Evolutionary conservation across 1,140 invertebrate genomes (phyloP), one percentile per base, ranked within the genome.

Genomic region (Drosophila kepulauana): DNA sequence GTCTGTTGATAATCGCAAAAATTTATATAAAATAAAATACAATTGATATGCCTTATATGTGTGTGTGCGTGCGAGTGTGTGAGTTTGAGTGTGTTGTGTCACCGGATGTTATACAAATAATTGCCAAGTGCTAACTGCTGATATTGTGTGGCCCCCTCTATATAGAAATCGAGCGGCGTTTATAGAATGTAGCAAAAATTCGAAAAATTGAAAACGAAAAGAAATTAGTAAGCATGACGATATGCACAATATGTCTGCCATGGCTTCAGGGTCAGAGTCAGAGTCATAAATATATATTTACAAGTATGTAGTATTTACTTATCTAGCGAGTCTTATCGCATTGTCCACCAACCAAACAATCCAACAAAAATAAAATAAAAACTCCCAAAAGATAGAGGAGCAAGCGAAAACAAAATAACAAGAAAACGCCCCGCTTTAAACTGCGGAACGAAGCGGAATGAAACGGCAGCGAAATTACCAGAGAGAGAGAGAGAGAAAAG

Each of bases 21-120:
- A 68, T 41, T 38, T 56, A 62, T 48, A 41, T 38, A 62, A 52
- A 64, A 41, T 16, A 67, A 56, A 38, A 73, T 38, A 75, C 58
- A 74, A 68, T 77, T 74, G 58, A 77, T 77, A 67, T 73, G 69
- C 33, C 30, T 28, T 75, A 46, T 58, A 28, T 15, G 15, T 51
- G 15, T 51, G 30, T 49, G 63, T 43, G 10, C 41, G 45, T 59
- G 45, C 49, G 30, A 28, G 10, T 51, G 45, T 56, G 20, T 48
- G 16, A 28, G 58, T 51, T 25, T 43, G 35, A 30, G 28, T n/a
- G 35, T 35, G 28, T 52, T 74, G 71, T 66, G 76, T 78, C 76
- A 75, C 76, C 76, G 76, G 76, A 78, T 78, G 76, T 78, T n/a
- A 57, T 28, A 69, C 35, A 75, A 75, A 62, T 71, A 67, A 57